These are phyloP conservation scores for Amphipoea oculea DNA, from an alignment of 2,888 invertebrate species.

Conservation along the genomic window DNA sequence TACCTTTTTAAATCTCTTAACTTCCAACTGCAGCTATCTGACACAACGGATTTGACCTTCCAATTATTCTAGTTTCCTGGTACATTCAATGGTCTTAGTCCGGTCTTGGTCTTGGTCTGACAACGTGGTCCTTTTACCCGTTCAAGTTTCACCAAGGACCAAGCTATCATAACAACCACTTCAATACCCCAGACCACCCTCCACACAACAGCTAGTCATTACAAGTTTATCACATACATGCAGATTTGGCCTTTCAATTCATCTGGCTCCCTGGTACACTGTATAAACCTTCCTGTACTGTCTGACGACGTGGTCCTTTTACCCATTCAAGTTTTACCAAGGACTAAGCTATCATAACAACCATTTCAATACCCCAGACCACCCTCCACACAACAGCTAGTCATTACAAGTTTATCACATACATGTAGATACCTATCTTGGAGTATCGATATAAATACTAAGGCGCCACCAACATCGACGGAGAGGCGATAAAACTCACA, in stretches of 20 bases:
- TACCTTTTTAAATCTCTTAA: neutral
- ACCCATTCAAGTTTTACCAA: neutral
- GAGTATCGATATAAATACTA: constrained; percentile 49
- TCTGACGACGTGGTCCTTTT: neutral
- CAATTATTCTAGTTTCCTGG: neutral
- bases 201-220: constrained; percentile 30
- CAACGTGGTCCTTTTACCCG: neutral
- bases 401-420: constrained; percentile 56
- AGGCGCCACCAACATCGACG: constrained; percentile 60
- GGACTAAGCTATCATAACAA: neutral
- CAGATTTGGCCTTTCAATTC: constrained; percentile 18
- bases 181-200: constrained; percentile 46
- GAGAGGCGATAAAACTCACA: constrained; percentile 57
- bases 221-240: constrained; percentile 55
- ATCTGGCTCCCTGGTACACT: neutral
- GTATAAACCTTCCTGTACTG: neutral
- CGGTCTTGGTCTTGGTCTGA: too few species aligned
- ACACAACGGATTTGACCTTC: neutral
- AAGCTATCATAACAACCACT: neutral
- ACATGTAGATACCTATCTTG: constrained; percentile 53
- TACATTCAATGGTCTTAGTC: neutral
- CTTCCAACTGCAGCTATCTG: neutral
- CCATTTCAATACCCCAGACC: constrained; percentile 35
- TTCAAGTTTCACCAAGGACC: neutral
- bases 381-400: constrained; percentile 39